Conservation (phyloP, 2,797 vertebrate genomes). For the Xerus rutilus region DNA sequence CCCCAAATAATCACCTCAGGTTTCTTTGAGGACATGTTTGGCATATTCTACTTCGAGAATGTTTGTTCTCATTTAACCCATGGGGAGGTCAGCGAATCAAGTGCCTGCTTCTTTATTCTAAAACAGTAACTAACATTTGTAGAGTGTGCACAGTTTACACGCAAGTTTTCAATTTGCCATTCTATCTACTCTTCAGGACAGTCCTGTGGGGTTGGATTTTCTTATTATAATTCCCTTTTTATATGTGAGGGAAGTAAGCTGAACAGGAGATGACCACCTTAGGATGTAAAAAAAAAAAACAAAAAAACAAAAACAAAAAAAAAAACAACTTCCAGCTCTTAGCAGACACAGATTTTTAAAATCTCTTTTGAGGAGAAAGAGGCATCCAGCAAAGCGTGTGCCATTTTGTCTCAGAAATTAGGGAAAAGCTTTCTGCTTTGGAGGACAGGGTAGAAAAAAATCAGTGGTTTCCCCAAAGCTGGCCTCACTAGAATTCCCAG, state of each 20-base stretch:
- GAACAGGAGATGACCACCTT: background rate
- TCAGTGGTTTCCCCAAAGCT: slow-evolving; percentile 16
- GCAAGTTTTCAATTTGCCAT: background rate
- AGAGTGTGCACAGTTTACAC: background rate
- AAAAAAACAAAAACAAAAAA: slow-evolving; percentile 21
- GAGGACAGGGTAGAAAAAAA: background rate
- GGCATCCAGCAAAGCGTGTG: background rate
- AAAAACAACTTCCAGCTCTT: background rate
- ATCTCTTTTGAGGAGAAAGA: slow-evolving; percentile 39
- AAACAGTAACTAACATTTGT: background rate
- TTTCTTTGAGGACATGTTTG: background rate
- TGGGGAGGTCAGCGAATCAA: background rate
- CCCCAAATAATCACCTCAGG: background rate
- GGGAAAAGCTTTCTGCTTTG: background rate
- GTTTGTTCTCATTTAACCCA: background rate
- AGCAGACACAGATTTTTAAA: slow-evolving; percentile 10
- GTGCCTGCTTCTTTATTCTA: background rate
- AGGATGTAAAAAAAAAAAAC: background rate
- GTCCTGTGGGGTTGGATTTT: background rate
- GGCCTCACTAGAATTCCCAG: background rate
- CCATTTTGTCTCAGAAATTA: slow-evolving; percentile 22
- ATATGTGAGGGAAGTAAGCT: slow-evolving; percentile 13
- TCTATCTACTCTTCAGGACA: background rate
- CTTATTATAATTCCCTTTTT: slow-evolving; percentile 37
- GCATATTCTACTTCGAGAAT: background rate